Evolutionary conservation across 64 coral and sea anemone genomes (phyloP).

Genomic region (Porites australiensis): DNA sequence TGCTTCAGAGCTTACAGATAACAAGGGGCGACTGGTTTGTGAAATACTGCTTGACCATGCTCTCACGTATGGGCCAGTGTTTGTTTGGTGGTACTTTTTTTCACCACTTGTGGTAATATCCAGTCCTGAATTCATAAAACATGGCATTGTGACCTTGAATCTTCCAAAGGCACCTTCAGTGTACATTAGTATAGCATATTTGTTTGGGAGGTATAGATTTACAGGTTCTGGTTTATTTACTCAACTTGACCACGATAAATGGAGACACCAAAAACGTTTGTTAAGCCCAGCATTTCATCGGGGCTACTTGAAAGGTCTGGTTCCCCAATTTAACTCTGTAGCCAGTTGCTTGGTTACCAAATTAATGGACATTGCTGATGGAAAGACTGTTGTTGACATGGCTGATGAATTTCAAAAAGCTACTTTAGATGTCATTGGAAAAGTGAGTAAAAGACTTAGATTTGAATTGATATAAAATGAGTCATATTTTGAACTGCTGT

Average conservation of each 20-base stretch:
- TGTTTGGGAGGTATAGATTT: slow-evolving; percentile 61
- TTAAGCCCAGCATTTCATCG: slow-evolving; percentile 66
- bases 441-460: slow-evolving; percentile 1
- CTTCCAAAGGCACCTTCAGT: slow-evolving; percentile 41
- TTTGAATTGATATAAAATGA: neutral
- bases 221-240: slow-evolving; percentile 59
- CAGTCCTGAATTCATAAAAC: slow-evolving; percentile 40
- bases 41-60: neutral
- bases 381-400: slow-evolving; percentile 50
- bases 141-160: slow-evolving; percentile 53
- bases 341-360: slow-evolving; percentile 22
- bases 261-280: slow-evolving; percentile 9
- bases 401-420: slow-evolving; percentile 45
- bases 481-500: too few species aligned
- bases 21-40: neutral
- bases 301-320: slow-evolving; percentile 23
- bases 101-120: slow-evolving; percentile 65
- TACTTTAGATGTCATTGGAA: slow-evolving; percentile 58
- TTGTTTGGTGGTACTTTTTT: slow-evolving; percentile 21
- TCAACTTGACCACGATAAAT: neutral
- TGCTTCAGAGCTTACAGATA: neutral
- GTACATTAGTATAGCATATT: neutral
- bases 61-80: slow-evolving; percentile 18
- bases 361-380: slow-evolving; percentile 62
- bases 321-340: slow-evolving; percentile 58